Evolutionary conservation across 2,888 invertebrate species (phyloP).

Genomic region (Ditylenchus weischeri): DNA sequence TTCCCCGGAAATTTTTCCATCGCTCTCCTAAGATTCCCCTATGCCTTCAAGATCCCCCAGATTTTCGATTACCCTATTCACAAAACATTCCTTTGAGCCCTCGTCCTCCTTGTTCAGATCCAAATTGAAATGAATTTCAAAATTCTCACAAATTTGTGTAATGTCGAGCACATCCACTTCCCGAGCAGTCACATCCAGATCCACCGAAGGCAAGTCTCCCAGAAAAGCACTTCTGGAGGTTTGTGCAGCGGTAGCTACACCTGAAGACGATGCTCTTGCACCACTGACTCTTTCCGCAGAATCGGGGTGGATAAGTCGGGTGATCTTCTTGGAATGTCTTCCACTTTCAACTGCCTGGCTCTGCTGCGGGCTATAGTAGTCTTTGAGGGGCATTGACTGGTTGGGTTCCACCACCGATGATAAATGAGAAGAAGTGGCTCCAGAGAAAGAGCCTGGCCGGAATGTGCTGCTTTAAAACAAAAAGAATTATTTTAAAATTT

Average conservation of each 20-base stretch:
- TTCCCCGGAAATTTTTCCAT: no score
- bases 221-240: neutral
- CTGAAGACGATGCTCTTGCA: neutral
- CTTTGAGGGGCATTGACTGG: neutral
- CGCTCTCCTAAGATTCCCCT: no score
- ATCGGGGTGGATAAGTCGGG: no score
- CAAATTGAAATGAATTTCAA: neutral
- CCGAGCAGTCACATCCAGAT: conserved; percentile 5
- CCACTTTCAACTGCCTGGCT: no score
- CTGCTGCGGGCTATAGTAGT: neutral
- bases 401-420: neutral
- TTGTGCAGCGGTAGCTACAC: neutral
- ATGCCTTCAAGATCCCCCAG: no score
- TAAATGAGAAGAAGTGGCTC: neutral
- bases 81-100: no score
- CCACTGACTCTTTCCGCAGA: neutral
- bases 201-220: neutral
- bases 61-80: no score
- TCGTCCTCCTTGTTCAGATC: no score
- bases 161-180: conserved; percentile 13
- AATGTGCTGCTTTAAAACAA: neutral
- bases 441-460: neutral
- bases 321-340: no score
- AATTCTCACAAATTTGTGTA: conserved; percentile 2
- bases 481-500: no score